Base-by-base conservation (phyloP, 2,888 invertebrate genomes). In the Drosophila falleni region DNA sequence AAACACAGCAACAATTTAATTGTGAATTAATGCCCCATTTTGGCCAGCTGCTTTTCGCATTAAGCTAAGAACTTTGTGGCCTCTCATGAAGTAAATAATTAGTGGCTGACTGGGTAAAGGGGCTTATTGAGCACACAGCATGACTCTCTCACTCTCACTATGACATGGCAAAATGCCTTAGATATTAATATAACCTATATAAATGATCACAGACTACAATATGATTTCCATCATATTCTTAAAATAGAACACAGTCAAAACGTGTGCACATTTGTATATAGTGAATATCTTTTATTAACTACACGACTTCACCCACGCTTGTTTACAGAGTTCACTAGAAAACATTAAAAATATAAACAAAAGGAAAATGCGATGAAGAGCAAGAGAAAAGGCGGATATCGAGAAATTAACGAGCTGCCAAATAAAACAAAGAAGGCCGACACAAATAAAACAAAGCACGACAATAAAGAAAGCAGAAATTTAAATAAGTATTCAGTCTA, bases 1-100 rank as follows among this genome's bases (percentile, higher is more conserved):
- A 41, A 10, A 71, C 66, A 53, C 23, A 37, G 50, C 51, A 53
- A 56, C 59, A 66, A 60, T 58, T 77, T 61, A 63, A 63, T 71
- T 77, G 41, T 63, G 29, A 66, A 66, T 71, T 62, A 44, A 77
- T 55, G 55, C 53, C 53, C 71, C 47, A 70, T 39, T 61, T 64
- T 65, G 42, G 37, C 16, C 55, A 77, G 62, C 53, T 72, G 63
- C 46, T 46, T 53, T 67, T 60, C 44, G 29, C 26, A 62, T 77
- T 60, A 71, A 47, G 16, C 71, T 19, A 33, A 42, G 11, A 62
- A 59, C 58, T 65, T 74, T 61, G 47, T 26, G 54, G 53, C 64
- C 47, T 46, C 49, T 35, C 46, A 47, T 19, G 42, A 65, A 42
- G 55, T 71, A 56, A 63, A 66, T 55, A 74, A 65, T 71, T 62